Conservation (phyloP, 1,140 invertebrate genomes). For the Homarus americanus region DNA sequence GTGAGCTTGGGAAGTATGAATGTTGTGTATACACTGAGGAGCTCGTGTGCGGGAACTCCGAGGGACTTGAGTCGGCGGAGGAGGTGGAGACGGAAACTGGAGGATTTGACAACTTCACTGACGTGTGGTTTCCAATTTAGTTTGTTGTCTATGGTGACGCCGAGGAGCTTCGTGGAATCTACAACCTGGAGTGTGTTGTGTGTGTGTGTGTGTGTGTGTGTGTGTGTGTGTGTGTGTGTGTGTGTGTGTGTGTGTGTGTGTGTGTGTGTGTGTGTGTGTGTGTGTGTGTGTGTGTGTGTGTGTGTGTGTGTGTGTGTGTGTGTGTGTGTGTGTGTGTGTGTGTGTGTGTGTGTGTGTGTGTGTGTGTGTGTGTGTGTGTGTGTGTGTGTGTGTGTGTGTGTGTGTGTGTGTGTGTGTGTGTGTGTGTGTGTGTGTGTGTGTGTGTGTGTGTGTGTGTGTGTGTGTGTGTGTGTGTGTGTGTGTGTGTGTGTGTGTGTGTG, state of each 20-base stretch:
- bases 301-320: background rate
- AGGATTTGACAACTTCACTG: too few species aligned
- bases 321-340: background rate
- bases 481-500: background rate
- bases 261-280: background rate
- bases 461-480: background rate
- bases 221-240: too few species aligned
- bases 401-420: background rate
- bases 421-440: background rate
- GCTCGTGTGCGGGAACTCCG: too few species aligned
- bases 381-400: background rate
- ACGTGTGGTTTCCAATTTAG: too few species aligned
- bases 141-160: too few species aligned
- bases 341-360: background rate
- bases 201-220: too few species aligned
- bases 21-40: too few species aligned
- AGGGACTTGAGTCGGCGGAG: too few species aligned
- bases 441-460: background rate
- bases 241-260: slow-evolving; percentile 34
- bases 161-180: too few species aligned
- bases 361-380: background rate
- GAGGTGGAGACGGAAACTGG: too few species aligned
- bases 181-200: too few species aligned
- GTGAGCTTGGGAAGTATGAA: too few species aligned
- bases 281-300: background rate